phyloP scores from a whole-genome alignment of 2,888 invertebrate species.

The Mylabris sibirica region DNA sequence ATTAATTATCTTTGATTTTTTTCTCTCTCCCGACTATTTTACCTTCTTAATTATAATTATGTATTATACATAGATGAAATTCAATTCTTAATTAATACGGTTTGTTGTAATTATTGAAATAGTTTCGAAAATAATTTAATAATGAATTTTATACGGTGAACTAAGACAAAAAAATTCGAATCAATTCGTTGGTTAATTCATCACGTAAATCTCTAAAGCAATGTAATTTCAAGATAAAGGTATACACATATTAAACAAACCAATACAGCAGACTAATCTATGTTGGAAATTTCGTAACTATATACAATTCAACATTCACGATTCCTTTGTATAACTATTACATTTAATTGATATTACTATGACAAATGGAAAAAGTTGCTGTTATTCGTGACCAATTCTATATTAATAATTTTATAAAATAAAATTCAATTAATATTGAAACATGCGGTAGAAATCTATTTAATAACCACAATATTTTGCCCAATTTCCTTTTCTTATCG shows the following conservation, averaged over 20 bases:
- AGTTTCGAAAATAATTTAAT: constrained; percentile 13
- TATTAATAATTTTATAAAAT: not conserved
- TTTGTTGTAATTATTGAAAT: constrained; percentile 14
- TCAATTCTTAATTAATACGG: not conserved
- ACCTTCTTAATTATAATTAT: not conserved
- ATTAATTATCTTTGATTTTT: constrained; percentile 10
- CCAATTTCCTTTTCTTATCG: too few relatives aligned
- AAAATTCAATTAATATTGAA: constrained; percentile 4
- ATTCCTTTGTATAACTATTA: constrained; percentile 39
- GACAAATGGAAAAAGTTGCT: constrained; percentile 23
- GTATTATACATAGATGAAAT: not conserved
- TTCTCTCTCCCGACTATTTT: not conserved
- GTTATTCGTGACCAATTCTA: constrained; percentile 19
- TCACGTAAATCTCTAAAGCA: constrained; percentile 22
- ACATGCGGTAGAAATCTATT: too few relatives aligned
- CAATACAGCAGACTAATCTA: constrained; percentile 35
- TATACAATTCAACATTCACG: constrained; percentile 38
- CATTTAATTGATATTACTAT: constrained; percentile 40
- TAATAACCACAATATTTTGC: too few relatives aligned
- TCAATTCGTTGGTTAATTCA: constrained; percentile 27
- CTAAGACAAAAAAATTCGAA: not conserved
- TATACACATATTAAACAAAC: not conserved
- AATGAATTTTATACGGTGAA: not conserved
- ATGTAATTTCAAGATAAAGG: constrained; percentile 28
- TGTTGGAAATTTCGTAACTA: constrained; percentile 38